A percentile compares a stretch with the other conserved stretches of the same genome.
Conservation (phyloP, 2,888 invertebrate species). For the Brenthis ino region DNA sequence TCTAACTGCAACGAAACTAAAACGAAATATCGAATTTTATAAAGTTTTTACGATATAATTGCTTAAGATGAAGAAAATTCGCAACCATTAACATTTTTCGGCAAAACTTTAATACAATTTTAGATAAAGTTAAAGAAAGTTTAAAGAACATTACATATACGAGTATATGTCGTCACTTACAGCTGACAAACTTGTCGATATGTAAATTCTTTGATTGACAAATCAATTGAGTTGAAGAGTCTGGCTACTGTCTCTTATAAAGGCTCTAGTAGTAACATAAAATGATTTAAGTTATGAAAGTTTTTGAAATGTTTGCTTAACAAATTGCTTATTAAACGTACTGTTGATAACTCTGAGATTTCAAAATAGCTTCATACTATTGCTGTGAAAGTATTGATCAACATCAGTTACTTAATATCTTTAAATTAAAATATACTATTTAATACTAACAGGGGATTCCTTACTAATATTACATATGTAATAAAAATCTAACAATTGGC, state of each 20-base stretch:
- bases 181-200: not conserved
- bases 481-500: slow-evolving; percentile 1
- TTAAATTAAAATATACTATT: too few species aligned
- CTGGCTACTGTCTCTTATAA: not conserved
- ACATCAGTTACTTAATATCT: too few species aligned
- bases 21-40: too few species aligned
- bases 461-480: not conserved
- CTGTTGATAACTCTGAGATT: not conserved
- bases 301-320: slow-evolving; percentile 14
- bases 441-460: not conserved
- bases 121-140: too few species aligned
- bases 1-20: too few species aligned
- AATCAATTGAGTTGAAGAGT: slow-evolving; percentile 22
- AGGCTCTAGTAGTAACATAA: not conserved
- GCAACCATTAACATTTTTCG: too few species aligned
- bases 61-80: too few species aligned
- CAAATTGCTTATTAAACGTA: slow-evolving; percentile 3
- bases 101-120: too few species aligned
- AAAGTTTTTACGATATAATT: too few species aligned
- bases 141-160: too few species aligned
- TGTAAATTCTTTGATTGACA: slow-evolving; percentile 23
- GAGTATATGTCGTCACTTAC: not conserved
- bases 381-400: too few species aligned
- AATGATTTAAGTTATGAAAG: slow-evolving; percentile 8
- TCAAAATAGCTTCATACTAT: too few species aligned